Evolutionary conservation across 2,888 invertebrate species (phyloP), one percentile per base, ranked within the genome.

Genomic region (Drosophila multiciliata): DNA sequence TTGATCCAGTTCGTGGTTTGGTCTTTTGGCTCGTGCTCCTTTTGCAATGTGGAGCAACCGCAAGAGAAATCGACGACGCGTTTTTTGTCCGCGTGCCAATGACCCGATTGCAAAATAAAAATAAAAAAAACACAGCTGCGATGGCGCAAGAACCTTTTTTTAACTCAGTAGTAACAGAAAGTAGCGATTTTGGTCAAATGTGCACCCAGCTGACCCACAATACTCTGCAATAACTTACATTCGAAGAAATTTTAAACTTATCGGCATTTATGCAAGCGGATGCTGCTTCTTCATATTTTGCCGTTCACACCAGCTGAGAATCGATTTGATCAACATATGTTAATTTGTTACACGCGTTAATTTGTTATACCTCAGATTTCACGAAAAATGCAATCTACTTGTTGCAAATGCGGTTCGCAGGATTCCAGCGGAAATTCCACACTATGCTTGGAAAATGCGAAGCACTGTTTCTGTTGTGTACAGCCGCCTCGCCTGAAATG

Each of bases 31-130:
- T 80, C 81, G 78, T 80, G 78, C 81, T 64, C 45, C 65, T 20
- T 58, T 62, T 60, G 29, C 52, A 48, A 78, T 80, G 59, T 78
- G 78, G 81, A 64, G 61, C 78, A 78, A 85, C 83, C 83, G 73
- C 83, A 85, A 72, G 70, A 78, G 68, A 78, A 77, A 78, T 78
- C 77, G 77, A 72, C 63, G 69, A 82, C 77, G 82, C 62, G 75
- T 79, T 84, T 73, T 64, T 66, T 48, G 32, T 50, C 70, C 78
- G 62, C 80, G 78, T 82, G 87, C 78, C 84, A 86, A 67, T 86
- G 88, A 89, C 84, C 88, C 64, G 68, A 26, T 54, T 53, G 55
- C 55, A 15, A 55, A 36, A 36, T 36, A 23, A 52, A 2, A 33
- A 15, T 9, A 20, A 3, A 11, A 4, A 26, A 29, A 20, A 29